Base-by-base conservation (phyloP, 2,797 vertebrate species). In the Sebastes trivittatus region DNA sequence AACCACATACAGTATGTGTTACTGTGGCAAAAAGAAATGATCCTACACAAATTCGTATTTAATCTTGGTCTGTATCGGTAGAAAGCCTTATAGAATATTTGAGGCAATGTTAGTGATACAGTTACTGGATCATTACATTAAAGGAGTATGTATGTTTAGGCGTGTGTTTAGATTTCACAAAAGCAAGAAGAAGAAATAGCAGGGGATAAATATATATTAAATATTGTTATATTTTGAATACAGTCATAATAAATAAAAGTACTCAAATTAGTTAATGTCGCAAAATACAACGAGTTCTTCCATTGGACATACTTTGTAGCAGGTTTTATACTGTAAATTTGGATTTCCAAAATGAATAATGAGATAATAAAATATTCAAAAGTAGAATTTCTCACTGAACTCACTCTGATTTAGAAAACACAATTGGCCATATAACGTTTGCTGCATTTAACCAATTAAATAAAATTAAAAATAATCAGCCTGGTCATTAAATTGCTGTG, bases 1-100 rank as follows among this genome's bases (percentile, higher is more conserved):
- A 49, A 62, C 58, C n/a, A 75, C 54, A 80, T 42, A 46, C 66
- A 68, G 36, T 62, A 6, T 69, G 29, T 72, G 46, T 29, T 83
- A 64, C 72, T 74, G 27, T 66, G 11, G 60, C 63, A 14, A 72
- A 22, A 63, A 60, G 18, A 23, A 55, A 75, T 11, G 8, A 58
- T 74, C 4, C 13, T 18, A 16, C 18, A 52, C 7, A 22, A 42
- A 79, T 23, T 66, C 9, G 16, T 4, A 75, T 49, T 56, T 61
- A 30, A 59, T 56, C 8, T 58, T 7, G 7, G 11, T n/a, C 46
- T 63, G 14, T 60, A 20, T 20, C 7, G 11, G 52, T 38, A 38
- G 14, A 71, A 42, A 36, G 6, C 29, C 16, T 6, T 16, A 7
- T 55, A n/a, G 56, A 29, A 1, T 27, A 61, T 58, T 4, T 32